phyloP scores from a whole-genome alignment of 2,113 vertebrate genomes.

The Pelvicachromis taeniatus region DNA sequence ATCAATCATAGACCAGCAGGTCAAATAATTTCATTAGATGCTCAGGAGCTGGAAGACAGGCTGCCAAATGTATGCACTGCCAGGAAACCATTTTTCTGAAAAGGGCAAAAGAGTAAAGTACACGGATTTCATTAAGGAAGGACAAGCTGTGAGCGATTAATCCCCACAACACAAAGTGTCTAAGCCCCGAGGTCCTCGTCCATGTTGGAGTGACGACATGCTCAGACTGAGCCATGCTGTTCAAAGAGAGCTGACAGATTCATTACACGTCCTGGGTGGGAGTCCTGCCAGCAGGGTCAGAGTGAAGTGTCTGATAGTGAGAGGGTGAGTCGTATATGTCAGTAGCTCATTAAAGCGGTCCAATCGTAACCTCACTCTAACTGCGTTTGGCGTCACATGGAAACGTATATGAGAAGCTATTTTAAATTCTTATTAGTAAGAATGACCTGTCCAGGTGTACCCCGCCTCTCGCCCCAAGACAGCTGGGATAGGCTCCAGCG shows the following conservation, averaged over 20 bases:
- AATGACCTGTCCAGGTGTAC: no score
- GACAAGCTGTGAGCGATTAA: conserved; percentile 23
- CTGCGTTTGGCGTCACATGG: neutral
- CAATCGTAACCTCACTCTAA: neutral
- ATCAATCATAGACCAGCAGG: conserved; percentile 26
- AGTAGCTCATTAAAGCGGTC: neutral
- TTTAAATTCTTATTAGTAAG: neutral
- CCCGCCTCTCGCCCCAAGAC: no score
- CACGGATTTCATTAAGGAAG: conserved; percentile 48
- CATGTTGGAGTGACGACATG: conserved; percentile 4
- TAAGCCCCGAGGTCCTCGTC: neutral
- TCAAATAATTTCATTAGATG: conserved; percentile 39
- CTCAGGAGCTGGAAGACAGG: neutral
- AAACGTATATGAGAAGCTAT: neutral
- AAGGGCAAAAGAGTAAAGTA: conserved; percentile 33
- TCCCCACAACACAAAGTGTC: conserved; percentile 5
- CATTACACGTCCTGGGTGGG: neutral
- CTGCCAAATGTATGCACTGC: conserved; percentile 44
- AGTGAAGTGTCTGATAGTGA: neutral
- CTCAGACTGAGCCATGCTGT: neutral
- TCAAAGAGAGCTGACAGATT: neutral
- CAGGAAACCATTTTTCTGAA: conserved; percentile 45
- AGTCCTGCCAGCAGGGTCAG: neutral
- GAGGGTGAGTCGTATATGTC: neutral
- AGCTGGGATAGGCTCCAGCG: no score